Base-by-base conservation (phyloP, 2,888 invertebrate species). In the Ophion ventricosus region DNA sequence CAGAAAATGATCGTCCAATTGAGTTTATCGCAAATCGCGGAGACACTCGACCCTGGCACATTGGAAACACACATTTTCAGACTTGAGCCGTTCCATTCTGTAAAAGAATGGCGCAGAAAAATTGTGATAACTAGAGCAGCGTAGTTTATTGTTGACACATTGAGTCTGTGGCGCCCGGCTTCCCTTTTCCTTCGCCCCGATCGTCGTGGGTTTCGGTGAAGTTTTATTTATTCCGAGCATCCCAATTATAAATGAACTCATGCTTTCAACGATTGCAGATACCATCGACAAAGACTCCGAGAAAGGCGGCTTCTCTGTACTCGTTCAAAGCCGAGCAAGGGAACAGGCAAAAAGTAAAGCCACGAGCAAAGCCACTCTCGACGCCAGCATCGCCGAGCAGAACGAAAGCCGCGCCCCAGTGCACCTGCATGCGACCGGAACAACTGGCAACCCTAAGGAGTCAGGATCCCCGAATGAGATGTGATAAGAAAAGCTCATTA, bases 231-330 rank as follows among this genome's bases (percentile, higher is more conserved):
- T 69, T 69, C 17, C 54, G 49, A 61, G 54, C 7, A 35, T 81
- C 57, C n/a, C 63, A 75, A 75, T 63, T 83, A 82, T 85, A 85
- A 82, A 85, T 82, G 85, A 85, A 85, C 85, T 85, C 69, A 85
- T 80, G 76, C 85, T 82, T 85, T 85, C 79, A 85, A 85, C 82
- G 82, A 76, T 85, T 82, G 75, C 97, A 98, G 98, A 98, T 98
- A 95, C 98, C 98, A 94, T 97, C 98, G 94, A 98, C 98, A 96
- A 98, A 98, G 96, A 98, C 98, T 95, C 98, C 98, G 94, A 96
- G 98, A 94, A 99, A 99, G 95, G 98, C 98, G 92, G 98, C 98
- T 90, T 98, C 98, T 91, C 98, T 98, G 94, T 98, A 98, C 95
- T 98, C 98, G 93, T 96, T 99, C 94, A 98, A 98, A 95, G 80